Conservation (phyloP, 2,888 invertebrate species). For the Dryocosmus kuriphilus region DNA sequence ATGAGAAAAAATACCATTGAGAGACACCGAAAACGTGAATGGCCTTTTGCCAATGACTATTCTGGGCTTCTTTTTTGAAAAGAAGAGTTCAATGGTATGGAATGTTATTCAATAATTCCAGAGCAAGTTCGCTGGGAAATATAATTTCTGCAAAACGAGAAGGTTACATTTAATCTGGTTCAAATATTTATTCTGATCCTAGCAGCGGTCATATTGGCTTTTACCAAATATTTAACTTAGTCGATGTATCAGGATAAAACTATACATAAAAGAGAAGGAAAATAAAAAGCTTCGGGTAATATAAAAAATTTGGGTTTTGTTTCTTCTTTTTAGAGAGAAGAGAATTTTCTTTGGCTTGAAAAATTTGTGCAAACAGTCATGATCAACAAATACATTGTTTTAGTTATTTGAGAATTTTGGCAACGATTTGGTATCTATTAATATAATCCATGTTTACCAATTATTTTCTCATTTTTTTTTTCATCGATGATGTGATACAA, state of each 20-base stretch:
- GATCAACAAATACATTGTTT: not conserved
- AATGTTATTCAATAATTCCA: constrained; percentile 13
- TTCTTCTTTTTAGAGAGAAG: not conserved
- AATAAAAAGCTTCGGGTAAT: too few species aligned
- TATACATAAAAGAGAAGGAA: not conserved
- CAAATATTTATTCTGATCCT: not conserved
- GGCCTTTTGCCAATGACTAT: constrained; percentile 7
- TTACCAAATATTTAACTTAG: not conserved
- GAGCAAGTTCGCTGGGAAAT: not conserved
- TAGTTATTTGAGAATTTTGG: not conserved
- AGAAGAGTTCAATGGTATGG: constrained; percentile 40
- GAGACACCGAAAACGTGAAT: not conserved
- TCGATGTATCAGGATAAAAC: not conserved
- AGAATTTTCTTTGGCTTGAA: not conserved
- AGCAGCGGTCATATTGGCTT: not conserved
- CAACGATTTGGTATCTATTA: not conserved
- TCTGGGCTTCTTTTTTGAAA: constrained; percentile 32
- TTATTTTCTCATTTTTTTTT: not conserved
- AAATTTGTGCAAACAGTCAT: not conserved
- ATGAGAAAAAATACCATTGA: constrained; percentile 37
- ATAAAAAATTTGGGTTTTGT: not conserved
- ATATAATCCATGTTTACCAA: not conserved
- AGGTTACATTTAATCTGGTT: not conserved
- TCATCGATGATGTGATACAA: too few species aligned
- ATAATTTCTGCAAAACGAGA: not conserved